Percentiles rank a stretch among this genome's conserved stretches.
Conservation (phyloP, 2,888 invertebrate species). For the Anthophora plumipes region DNA sequence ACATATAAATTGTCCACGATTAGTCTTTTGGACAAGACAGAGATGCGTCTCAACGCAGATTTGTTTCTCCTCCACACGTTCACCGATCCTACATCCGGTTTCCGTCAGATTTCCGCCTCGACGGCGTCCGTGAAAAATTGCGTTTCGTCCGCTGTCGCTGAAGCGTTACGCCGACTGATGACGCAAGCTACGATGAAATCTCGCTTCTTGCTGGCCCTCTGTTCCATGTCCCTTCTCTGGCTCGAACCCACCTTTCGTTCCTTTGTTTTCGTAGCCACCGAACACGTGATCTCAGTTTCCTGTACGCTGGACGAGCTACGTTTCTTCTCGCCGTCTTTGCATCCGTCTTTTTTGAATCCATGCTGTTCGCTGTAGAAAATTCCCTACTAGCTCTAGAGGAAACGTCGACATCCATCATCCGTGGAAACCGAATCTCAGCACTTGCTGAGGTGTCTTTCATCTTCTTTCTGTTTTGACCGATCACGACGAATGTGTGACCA, state of each 20-base stretch:
- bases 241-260: constrained; percentile 18
- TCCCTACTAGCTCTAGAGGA: background rate
- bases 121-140: constrained; percentile 74
- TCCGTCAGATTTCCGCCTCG: constrained; percentile 68
- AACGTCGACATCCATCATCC: constrained; percentile 77
- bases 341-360: constrained; percentile 21
- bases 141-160: constrained; percentile 56
- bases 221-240: constrained; percentile 19
- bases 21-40: constrained; percentile 46
- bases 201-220: constrained; percentile 39
- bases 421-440: constrained; percentile 75
- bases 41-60: constrained; percentile 48
- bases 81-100: constrained; percentile 73
- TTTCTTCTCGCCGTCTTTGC: constrained; percentile 16
- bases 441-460: constrained; percentile 72
- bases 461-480: constrained; percentile 23
- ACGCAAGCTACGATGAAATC: constrained; percentile 60
- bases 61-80: constrained; percentile 61
- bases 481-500: background rate
- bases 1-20: too few species aligned
- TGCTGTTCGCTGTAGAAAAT: background rate
- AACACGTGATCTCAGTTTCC: constrained; percentile 34
- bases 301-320: constrained; percentile 4
- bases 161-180: constrained; percentile 56
- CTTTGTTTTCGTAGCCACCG: constrained; percentile 24